Base-by-base conservation (phyloP, 2,113 vertebrate species). In the Ammodytes marinus region DNA sequence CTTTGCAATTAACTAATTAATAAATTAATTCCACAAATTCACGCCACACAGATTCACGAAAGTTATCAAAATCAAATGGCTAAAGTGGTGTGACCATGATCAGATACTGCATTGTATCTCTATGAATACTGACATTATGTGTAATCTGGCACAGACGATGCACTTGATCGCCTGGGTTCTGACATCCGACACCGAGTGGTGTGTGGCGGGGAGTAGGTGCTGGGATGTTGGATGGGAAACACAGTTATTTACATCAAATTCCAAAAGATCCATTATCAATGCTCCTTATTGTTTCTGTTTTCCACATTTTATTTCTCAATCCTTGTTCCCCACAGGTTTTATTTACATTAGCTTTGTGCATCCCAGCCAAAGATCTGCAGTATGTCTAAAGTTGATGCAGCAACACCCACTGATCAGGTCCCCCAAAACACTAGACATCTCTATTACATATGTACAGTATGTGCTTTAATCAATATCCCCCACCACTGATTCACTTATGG, bases 81-180 rank as follows among this genome's bases (percentile, higher is more conserved):
- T 73, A 39, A 3, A 54, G 35, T 64, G 58, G 7, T 4, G 15
- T 65, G 35, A 40, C 35, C 40, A 40, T 66, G 42, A 59, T 50
- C 43, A 59, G 64, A 47, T 39, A 47, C 10, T 37, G 5, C 8
- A 6, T 8, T 40, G 70, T 19, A 15, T 4, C 11, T 40, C 9
- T 14, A 19, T 14, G 0, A 52, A 42, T 14, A 50, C 15, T 52
- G 45, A 40, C 43, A 67, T 47, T 49, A 49, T 9, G 3, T 76
- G 13, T 64, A 52, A 74, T 63, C n/a, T 53, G 42, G 39, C 42
- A 75, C 10, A 53, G 27, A 66, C 46, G 9, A 61, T 15, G 17
- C 35, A 9, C 70, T 49, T n/a, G 27, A 49, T 3, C n/a, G 14
- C 42, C 37, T 43, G 37, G 8, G 40, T 19, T 75, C 19, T 12